Conservation (phyloP, 2,113 vertebrate genomes). For the Trogon melanurus region DNA sequence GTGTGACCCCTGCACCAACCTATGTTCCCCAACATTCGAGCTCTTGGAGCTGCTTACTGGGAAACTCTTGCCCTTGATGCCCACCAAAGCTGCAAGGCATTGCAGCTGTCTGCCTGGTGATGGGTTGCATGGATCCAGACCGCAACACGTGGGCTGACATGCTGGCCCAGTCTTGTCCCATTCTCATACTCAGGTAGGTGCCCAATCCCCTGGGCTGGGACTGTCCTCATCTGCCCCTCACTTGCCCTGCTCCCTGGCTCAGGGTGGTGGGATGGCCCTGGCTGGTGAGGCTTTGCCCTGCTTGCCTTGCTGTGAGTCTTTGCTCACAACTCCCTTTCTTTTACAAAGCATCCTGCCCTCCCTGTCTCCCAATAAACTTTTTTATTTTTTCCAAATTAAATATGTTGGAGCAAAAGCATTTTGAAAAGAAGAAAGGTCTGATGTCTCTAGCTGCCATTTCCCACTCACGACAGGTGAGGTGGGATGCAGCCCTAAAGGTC, state of each 20-base stretch:
- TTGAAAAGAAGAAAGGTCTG: not conserved
- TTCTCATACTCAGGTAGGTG: not conserved
- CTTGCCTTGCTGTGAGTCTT: not conserved
- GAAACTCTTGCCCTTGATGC: not conserved
- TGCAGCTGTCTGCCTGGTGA: not conserved
- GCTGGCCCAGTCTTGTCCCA: too few species aligned
- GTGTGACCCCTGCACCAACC: not conserved
- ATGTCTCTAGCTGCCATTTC: not conserved
- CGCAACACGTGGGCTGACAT: accelerated
- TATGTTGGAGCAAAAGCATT: not conserved
- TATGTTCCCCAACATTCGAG: not conserved
- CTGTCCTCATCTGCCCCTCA: not conserved
- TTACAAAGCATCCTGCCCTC: not conserved
- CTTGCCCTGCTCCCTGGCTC: not conserved
- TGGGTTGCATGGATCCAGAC: not conserved
- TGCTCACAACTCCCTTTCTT: not conserved
- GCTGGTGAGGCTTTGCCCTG: not conserved
- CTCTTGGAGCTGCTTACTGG: not conserved
- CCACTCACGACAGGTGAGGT: not conserved
- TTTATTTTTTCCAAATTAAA: not conserved
- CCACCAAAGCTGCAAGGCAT: not conserved
- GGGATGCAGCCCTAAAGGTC: not conserved
- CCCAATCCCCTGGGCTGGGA: not conserved
- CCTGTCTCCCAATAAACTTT: not conserved
- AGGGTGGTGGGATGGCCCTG: accelerated